A percentile compares a stretch with the other conserved stretches of the same genome.
Conservation (phyloP, 2,113 vertebrate species). For the Puma concolor region DNA sequence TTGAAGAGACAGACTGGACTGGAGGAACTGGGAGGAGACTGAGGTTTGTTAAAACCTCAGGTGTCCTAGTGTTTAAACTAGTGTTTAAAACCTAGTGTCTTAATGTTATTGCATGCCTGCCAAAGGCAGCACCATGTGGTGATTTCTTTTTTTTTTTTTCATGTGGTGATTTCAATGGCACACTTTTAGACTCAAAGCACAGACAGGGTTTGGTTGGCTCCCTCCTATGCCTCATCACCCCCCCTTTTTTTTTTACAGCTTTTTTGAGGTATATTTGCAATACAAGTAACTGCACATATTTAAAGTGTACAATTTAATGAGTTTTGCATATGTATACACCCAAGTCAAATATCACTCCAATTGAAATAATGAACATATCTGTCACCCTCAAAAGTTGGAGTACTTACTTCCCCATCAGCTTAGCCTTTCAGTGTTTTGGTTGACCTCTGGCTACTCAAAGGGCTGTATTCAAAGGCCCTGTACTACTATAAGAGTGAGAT, state of each 20-base stretch:
- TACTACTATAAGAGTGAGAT: not conserved
- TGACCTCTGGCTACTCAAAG: not conserved
- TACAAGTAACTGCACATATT: not conserved
- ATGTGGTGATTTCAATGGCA: not conserved
- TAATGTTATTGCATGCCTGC: not conserved
- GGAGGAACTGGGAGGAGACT: not conserved
- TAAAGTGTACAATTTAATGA: not conserved
- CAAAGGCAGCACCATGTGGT: not conserved
- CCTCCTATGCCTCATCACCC: not conserved
- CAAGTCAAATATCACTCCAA: not conserved
- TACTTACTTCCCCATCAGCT: not conserved
- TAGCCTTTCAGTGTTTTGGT: not conserved
- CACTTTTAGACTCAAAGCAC: not conserved
- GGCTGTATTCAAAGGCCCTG: not conserved
- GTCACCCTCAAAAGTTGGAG: not conserved
- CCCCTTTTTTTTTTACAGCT: not conserved
- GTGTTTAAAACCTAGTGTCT: not conserved
- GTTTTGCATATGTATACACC: not conserved
- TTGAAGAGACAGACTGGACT: not conserved
- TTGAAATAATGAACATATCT: slow-evolving; percentile 21
- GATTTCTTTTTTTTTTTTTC: no score
- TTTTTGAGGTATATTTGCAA: slow-evolving; percentile 38
- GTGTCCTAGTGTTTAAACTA: not conserved
- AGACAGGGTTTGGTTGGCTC: not conserved
- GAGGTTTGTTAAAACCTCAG: not conserved